phyloP scores from a whole-genome alignment of 92 coral and sea anemone genomes.

The Anthopleura xanthogrammica region DNA sequence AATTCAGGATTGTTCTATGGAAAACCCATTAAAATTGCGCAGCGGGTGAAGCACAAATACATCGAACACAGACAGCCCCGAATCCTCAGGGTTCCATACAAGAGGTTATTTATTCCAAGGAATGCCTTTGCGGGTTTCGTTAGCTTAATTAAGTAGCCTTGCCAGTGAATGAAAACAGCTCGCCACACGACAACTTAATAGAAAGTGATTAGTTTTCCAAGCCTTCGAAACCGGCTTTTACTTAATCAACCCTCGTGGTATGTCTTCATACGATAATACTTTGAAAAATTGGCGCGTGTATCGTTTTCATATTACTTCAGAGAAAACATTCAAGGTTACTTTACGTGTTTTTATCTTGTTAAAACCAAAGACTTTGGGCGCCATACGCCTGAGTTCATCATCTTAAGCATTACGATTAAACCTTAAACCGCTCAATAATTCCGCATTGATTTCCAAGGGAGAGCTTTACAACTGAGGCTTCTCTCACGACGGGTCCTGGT shows the following conservation, averaged over 20 bases:
- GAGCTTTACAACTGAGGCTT: not conserved
- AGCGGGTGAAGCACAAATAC: conserved; percentile 52
- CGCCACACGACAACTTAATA: conserved; percentile 21
- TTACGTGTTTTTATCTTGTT: too few species aligned
- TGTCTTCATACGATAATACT: not conserved
- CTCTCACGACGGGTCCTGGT: not conserved
- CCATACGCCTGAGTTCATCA: too few species aligned
- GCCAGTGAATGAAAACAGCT: conserved; percentile 18
- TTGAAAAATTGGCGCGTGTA: not conserved
- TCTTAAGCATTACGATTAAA: too few species aligned
- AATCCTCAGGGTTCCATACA: conserved; percentile 60
- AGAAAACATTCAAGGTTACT: not conserved
- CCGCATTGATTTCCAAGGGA: not conserved
- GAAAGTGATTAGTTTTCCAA: not conserved
- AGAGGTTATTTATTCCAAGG: conserved; percentile 56
- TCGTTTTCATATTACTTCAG: not conserved
- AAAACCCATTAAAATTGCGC: conserved; percentile 37
- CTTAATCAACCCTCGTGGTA: not conserved
- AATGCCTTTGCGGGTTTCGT: conserved; percentile 39
- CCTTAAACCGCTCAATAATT: too few species aligned
- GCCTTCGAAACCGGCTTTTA: not conserved
- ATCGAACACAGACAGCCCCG: conserved; percentile 41
- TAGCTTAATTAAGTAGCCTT: conserved; percentile 27
- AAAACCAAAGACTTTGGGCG: too few species aligned
- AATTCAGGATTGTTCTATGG: conserved; percentile 5